phyloP scores from a whole-genome alignment of 2,113 vertebrate genomes.

The Labeo rohita region DNA sequence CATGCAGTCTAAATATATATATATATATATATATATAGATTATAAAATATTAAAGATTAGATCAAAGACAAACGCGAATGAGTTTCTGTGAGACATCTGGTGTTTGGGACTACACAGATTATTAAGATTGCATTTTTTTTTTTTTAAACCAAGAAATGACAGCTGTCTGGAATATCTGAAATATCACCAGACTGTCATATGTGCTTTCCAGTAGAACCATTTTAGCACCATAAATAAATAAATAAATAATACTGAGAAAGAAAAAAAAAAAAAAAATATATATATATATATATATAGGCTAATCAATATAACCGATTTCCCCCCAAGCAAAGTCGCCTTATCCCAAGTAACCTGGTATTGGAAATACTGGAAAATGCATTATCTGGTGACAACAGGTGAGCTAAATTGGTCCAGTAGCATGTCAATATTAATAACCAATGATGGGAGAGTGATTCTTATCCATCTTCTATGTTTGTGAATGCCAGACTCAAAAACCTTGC shows the following conservation, averaged over 20 bases:
- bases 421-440: conserved; percentile 35
- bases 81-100: neutral
- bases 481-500: neutral
- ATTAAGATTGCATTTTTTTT: neutral
- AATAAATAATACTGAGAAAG: neutral
- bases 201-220: neutral
- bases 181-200: neutral
- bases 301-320: neutral
- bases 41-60: neutral
- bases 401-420: neutral
- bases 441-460: neutral
- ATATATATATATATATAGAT: too few relatives aligned
- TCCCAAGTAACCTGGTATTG: conserved; percentile 9
- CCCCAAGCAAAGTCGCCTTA: neutral
- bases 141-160: neutral
- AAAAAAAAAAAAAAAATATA: too few relatives aligned
- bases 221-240: neutral
- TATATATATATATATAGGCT: too few relatives aligned
- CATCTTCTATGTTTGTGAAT: neutral
- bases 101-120: neutral
- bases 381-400: conserved; percentile 20
- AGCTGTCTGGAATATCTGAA: neutral
- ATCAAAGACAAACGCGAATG: neutral
- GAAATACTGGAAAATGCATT: conserved; percentile 25
- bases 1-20: neutral